These are phyloP conservation scores for Eleutherodactylus coqui DNA, from an alignment of 2,797 vertebrate genomes.

Conservation along the genomic window DNA sequence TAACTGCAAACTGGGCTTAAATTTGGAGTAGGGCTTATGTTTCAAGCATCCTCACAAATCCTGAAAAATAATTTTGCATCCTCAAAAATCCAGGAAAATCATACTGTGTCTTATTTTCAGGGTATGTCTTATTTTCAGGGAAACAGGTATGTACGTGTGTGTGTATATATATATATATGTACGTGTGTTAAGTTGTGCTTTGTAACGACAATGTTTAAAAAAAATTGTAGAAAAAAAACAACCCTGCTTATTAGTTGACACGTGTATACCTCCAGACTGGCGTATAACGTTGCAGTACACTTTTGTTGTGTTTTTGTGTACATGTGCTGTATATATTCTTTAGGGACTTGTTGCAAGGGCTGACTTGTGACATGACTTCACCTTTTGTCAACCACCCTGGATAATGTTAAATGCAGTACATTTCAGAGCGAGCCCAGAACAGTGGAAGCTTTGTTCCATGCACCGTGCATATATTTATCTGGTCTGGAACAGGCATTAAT, in stretches of 20 bases:
- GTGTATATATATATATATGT: no score
- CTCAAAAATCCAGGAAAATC: no score
- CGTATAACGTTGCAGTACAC: not conserved
- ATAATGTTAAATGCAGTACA: conserved; percentile 63
- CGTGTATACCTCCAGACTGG: not conserved
- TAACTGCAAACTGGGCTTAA: no score
- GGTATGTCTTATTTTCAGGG: no score
- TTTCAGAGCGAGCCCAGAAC: conserved; percentile 67
- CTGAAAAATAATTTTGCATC: no score
- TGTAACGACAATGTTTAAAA: not conserved
- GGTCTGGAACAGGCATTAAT: conserved; percentile 83
- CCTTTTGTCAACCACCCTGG: conserved; percentile 66
- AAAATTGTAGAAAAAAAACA: not conserved
- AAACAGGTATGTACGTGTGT: no score
- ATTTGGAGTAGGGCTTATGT: no score
- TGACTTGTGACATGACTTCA: conserved; percentile 67
- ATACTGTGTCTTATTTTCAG: no score
- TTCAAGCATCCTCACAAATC: no score
- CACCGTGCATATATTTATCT: conserved; percentile 75
- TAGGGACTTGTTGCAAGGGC: conserved; percentile 65
- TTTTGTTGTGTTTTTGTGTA: conserved; percentile 5
- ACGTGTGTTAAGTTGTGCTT: not conserved
- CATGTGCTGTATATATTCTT: conserved; percentile 45
- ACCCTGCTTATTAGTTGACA: not conserved
- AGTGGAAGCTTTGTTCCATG: conserved; percentile 74